A percentile compares a stretch with the other conserved stretches of the same genome.
These are phyloP conservation scores for Ceratitis capitata DNA, from an alignment of 1,140 invertebrate species.

Conservation along the genomic window DNA sequence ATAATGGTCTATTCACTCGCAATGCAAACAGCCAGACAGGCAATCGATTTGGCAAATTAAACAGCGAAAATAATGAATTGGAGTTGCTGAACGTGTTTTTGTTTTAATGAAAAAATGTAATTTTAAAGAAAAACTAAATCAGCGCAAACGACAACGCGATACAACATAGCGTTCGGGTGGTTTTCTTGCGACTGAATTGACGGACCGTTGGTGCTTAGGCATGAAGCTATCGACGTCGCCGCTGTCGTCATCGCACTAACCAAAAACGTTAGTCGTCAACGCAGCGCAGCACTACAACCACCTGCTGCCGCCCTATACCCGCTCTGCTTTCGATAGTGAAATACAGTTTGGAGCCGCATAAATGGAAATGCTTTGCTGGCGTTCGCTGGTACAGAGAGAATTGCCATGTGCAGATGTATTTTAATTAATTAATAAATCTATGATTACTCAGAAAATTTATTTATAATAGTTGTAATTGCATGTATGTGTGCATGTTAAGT, in stretches of 20 bases:
- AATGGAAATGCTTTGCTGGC: neutral
- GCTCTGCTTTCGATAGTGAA: neutral
- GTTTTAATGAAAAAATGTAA: neutral
- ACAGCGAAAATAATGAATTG: neutral
- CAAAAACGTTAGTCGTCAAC: conserved; percentile 25
- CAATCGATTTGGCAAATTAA: neutral
- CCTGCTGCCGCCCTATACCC: neutral
- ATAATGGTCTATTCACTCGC: neutral
- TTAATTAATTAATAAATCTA: too few species aligned
- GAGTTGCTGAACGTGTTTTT: neutral
- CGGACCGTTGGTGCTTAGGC: neutral
- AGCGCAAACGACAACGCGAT: neutral
- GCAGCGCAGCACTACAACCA: neutral
- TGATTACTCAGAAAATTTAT: too few species aligned
- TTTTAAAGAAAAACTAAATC: conserved; percentile 1
- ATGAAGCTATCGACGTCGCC: too few species aligned
- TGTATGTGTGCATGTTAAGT: too few species aligned
- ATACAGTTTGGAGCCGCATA: neutral
- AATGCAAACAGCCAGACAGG: neutral
- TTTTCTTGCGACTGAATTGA: conserved; percentile 15
- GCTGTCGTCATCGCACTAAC: neutral
- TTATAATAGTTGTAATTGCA: too few species aligned
- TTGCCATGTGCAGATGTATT: too few species aligned
- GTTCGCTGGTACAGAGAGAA: too few species aligned
- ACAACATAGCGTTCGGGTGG: conserved; percentile 1